Conservation (phyloP, 2,797 vertebrate species). For the Gymnoscopelus microlampas region DNA sequence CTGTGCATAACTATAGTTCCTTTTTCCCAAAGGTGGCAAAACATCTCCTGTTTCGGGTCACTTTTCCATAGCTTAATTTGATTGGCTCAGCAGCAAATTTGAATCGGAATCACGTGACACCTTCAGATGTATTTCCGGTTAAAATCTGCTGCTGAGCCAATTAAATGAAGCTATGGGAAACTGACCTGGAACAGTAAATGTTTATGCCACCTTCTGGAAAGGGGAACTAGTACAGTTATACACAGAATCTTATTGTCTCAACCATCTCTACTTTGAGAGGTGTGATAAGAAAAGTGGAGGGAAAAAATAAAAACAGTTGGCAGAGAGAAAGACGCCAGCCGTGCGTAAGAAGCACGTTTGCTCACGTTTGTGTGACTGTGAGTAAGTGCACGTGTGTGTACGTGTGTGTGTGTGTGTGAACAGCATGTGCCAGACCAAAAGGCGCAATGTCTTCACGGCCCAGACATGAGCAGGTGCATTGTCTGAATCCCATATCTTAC, state of each 20-base stretch:
- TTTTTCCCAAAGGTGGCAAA: no score
- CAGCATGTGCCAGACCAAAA: constrained; percentile 62
- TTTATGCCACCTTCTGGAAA: no score
- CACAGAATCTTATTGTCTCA: constrained; percentile 34
- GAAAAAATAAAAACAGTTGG: constrained; percentile 20
- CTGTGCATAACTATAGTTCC: no score
- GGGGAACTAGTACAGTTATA: no score
- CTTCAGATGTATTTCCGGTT: no score
- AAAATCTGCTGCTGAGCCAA: no score
- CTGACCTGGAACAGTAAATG: no score
- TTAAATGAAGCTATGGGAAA: no score
- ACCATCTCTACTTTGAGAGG: constrained; percentile 63
- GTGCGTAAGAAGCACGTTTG: not conserved
- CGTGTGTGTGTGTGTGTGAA: not conserved
- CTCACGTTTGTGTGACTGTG: constrained; percentile 39
- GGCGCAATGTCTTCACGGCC: constrained; percentile 45
- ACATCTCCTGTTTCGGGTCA: no score
- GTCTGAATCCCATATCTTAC: constrained; percentile 46
- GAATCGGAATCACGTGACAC: no score
- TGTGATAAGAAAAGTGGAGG: constrained; percentile 51
- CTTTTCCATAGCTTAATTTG: no score
- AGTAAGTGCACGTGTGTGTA: constrained; percentile 24
- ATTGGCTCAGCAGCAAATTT: no score
- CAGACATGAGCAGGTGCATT: constrained; percentile 45
- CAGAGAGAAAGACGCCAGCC: constrained; percentile 19